phyloP scores from a whole-genome alignment of 2,113 vertebrate genomes.

The Lagopus leucura region DNA sequence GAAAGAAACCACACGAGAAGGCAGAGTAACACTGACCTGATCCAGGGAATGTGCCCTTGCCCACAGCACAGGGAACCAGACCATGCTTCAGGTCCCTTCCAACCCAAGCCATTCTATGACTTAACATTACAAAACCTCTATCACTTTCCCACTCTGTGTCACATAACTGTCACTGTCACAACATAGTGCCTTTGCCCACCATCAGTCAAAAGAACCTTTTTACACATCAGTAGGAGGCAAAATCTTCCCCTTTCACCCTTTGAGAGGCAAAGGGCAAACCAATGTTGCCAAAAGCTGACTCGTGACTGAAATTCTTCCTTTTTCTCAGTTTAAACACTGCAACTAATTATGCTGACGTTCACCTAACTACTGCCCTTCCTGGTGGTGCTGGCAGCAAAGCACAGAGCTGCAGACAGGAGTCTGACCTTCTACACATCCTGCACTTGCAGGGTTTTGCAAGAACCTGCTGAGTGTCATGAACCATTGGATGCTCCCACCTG shows the following conservation, averaged over 20 bases:
- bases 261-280: background rate
- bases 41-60: background rate
- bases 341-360: background rate
- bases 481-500: background rate
- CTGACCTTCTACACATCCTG: background rate
- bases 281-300: background rate
- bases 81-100: background rate
- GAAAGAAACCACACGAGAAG: background rate
- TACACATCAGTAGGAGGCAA: background rate
- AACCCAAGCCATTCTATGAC: background rate
- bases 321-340: background rate
- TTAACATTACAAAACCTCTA: background rate
- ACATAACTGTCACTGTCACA: background rate
- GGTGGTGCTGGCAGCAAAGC: background rate
- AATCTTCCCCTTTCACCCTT: background rate
- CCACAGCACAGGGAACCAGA: background rate
- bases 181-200: background rate
- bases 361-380: background rate
- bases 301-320: background rate
- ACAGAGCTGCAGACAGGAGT: background rate
- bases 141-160: background rate
- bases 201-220: background rate
- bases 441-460: background rate
- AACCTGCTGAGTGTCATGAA: background rate
- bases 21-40: background rate